Evolutionary conservation across 2,888 invertebrate genomes (phyloP), one percentile per base, ranked within the genome.

Genomic region (Acronicta alni): DNA sequence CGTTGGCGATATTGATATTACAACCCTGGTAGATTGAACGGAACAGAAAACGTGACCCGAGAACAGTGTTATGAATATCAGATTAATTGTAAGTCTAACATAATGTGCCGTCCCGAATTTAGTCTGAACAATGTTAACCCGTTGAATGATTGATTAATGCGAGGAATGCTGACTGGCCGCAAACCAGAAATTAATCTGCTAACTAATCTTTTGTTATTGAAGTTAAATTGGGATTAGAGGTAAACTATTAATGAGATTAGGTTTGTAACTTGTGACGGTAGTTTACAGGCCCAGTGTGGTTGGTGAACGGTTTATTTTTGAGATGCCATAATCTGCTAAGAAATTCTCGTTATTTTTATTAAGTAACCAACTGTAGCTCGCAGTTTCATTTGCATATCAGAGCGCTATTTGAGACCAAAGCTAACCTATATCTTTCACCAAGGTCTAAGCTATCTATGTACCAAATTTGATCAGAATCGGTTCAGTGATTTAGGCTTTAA

Each of bases 11-110:
- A 26, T 39, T 39, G 39, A 49, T 17, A 49, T 49, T 30, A 30
- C 26, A 26, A 17, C 26, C 48, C 26, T 48, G 38, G 39, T 2
- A 39, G n/a, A 32, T 35, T 35, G 7, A 35, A 49, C 8, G 15
- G 16, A 14, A 49, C 41, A 26, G 16, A 49, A 26, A 26, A 49
- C 47, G 47, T 39, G 38, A 48, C 42, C 37, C 9, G n/a, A 26
- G 30, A 32, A 18, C 8, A 16, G n/a, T 39, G 15, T 26, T 9
- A 37, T 32, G 20, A 54, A 53, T 44, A n/a, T 55, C 12, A 15
- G 15, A 52, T 43, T 20, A 38, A 38, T 32, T 48, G 9, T 30
- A 4, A 38, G 16, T 47, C 15, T 35, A 10, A 32, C 15, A 15
- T 26, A 17, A 43, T 14, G 15, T 38, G 16, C 12, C 3, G 12